Conservation (phyloP, 1,140 invertebrate species). For the Anoplolepis gracilipes region DNA sequence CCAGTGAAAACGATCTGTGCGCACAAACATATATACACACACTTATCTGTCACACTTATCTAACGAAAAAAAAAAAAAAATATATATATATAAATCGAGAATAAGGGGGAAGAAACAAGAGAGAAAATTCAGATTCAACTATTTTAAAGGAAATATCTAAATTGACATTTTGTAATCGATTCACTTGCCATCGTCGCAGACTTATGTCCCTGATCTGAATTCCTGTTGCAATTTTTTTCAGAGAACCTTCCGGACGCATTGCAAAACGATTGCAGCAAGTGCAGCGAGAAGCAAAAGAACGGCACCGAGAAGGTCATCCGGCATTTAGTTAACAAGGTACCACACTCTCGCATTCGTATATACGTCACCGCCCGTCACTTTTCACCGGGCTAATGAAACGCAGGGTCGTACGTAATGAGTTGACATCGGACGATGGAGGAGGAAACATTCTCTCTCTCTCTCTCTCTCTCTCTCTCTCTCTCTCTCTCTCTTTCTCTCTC, state of each 20-base stretch:
- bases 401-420: slow-evolving; percentile 44
- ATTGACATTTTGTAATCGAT: not conserved
- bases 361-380: slow-evolving; percentile 52
- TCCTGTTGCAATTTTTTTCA: slow-evolving; percentile 61
- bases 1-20: not conserved
- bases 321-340: slow-evolving; percentile 81
- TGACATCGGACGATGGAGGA: not conserved
- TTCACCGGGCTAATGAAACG: slow-evolving; percentile 60
- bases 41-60: not conserved
- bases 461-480: too few relatives aligned
- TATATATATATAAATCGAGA: not conserved
- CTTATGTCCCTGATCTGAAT: slow-evolving; percentile 38
- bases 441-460: not conserved
- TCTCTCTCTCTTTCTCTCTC: not conserved
- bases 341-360: slow-evolving; percentile 36
- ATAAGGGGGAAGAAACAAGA: too few relatives aligned
- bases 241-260: slow-evolving; percentile 87
- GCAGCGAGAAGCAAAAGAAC: slow-evolving; percentile 87
- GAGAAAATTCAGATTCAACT: too few relatives aligned
- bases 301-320: slow-evolving; percentile 87
- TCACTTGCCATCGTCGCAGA: not conserved
- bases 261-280: slow-evolving; percentile 87
- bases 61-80: not conserved
- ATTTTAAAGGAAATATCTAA: not conserved
- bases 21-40: too few relatives aligned